A percentile compares a stretch with the other conserved stretches of the same genome.
These are phyloP conservation scores for Stenchaetothrips biformis DNA, from an alignment of 2,888 invertebrate species.

Conservation along the genomic window DNA sequence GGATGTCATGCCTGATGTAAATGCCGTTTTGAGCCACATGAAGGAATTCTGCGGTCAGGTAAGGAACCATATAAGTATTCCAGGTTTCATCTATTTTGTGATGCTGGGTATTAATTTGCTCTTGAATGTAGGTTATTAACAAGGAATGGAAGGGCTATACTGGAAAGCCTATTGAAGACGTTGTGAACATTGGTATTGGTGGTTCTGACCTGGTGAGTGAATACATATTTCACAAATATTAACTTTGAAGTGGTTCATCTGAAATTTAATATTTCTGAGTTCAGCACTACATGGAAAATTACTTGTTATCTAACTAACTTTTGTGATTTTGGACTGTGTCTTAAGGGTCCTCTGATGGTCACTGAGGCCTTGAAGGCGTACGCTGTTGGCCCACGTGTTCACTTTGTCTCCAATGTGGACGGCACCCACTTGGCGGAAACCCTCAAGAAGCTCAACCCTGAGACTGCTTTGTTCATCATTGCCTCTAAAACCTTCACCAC, in stretches of 20 bases:
- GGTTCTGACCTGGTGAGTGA: conserved; percentile 83
- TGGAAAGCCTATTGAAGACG: conserved; percentile 91
- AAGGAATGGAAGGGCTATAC: conserved; percentile 69
- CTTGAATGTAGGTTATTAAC: conserved; percentile 45
- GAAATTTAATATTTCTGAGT: too few species aligned
- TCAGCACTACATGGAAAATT: neutral
- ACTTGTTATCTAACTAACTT: neutral
- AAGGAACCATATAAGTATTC: conserved; percentile 28
- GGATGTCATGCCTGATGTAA: conserved; percentile 91
- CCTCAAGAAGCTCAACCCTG: conserved; percentile 81
- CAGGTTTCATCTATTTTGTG: conserved; percentile 42
- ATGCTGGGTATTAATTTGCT: conserved; percentile 12
- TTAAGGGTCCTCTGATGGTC: conserved; percentile 93
- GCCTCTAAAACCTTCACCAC: conserved; percentile 99
- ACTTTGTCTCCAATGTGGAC: conserved; percentile 99
- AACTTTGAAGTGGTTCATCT: too few species aligned
- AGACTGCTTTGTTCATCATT: conserved; percentile 94
- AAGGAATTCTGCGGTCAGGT: conserved; percentile 82
- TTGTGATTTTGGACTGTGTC: neutral
- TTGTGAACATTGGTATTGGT: conserved; percentile 98
- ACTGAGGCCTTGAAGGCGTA: conserved; percentile 95
- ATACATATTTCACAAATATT: conserved; percentile 12
- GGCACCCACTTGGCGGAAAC: conserved; percentile 96
- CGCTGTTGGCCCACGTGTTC: conserved; percentile 76
- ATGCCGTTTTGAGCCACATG: conserved; percentile 89